Evolutionary conservation across 2,113 vertebrate genomes (phyloP), one percentile per base, ranked within the genome.

Genomic region (Camelus bactrianus): DNA sequence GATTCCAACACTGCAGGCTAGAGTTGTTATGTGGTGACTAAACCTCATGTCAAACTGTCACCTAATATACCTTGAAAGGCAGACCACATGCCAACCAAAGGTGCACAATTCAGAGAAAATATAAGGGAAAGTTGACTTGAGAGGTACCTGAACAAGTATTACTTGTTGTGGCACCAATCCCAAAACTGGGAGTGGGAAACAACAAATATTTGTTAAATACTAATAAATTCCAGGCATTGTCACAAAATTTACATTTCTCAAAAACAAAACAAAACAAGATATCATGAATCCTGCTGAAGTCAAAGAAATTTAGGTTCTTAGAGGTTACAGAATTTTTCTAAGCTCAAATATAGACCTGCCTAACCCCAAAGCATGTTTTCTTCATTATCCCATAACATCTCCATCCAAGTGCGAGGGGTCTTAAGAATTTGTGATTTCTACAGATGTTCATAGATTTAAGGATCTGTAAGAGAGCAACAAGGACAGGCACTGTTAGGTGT

Each of bases 301-400:
- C 56, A 60, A 77, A 85, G 64, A 81, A 60, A 30, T 19, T 58
- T 67, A 32, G 26, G 76, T 82, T 58, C 69, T 92, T 50, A 77
- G 46, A 94, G 60, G 15, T 69, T 70, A 77, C 1, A 94, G 3
- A 12, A 80, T 73, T 70, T 75, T 86, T 46, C 38, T 86, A 82
- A 76, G 17, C 26, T 91, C 73, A 52, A 52, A 88, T 48, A 84
- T 2, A 65, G 56, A 73, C 12, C 28, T 65, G 38, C 84, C 54
- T 73, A 52, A 89, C 56, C 56, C 52, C 38, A 93, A 92, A 95
- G 38, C 13, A 30, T 28, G 28, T 77, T 84, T 92, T 89, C 77
- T 84, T 84, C 35, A 85, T 50, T 79, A 95, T 54, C 5, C 30
- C 16, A 32, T 62, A 54, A 42, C 5, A 89, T 9, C 16, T 46